These are phyloP conservation scores for Cariama cristata DNA, from an alignment of 2,113 vertebrate genomes.

Conservation along the genomic window DNA sequence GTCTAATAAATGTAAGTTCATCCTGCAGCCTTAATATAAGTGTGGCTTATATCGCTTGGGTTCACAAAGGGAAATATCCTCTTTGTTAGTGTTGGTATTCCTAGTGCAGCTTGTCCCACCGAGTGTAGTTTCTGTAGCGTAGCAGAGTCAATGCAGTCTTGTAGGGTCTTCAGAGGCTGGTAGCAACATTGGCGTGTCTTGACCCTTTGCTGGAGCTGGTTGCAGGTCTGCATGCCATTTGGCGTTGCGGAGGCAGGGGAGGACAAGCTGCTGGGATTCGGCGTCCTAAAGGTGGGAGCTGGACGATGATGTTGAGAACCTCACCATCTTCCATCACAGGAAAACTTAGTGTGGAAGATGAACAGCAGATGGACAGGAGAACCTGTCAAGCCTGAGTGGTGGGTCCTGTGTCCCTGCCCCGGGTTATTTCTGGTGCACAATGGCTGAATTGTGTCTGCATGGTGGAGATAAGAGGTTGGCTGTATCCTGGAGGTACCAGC, in stretches of 20 bases:
- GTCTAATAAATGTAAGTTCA: not conserved
- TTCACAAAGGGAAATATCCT: not conserved
- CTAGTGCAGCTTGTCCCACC: not conserved
- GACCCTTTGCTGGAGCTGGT: not conserved
- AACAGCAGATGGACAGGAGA: not conserved
- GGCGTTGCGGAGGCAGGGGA: not conserved
- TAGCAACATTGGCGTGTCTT: not conserved
- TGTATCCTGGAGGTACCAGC: not conserved
- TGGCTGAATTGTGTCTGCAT: not conserved
- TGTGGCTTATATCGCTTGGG: not conserved
- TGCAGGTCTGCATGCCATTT: not conserved
- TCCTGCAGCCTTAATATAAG: not conserved
- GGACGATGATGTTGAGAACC: not conserved
- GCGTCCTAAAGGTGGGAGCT: not conserved
- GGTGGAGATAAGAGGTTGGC: not conserved
- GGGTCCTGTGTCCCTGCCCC: not conserved
- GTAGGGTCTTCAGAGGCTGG: not conserved
- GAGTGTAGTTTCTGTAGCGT: not conserved
- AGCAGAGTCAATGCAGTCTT: not conserved
- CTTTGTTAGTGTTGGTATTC: not conserved
- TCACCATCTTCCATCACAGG: rapidly evolving
- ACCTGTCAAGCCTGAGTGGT: not conserved
- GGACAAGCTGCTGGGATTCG: not conserved
- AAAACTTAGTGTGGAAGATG: not conserved
- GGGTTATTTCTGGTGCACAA: not conserved